These are phyloP conservation scores for Garrulus glandarius DNA, from an alignment of 2,797 vertebrate species.

Conservation along the genomic window DNA sequence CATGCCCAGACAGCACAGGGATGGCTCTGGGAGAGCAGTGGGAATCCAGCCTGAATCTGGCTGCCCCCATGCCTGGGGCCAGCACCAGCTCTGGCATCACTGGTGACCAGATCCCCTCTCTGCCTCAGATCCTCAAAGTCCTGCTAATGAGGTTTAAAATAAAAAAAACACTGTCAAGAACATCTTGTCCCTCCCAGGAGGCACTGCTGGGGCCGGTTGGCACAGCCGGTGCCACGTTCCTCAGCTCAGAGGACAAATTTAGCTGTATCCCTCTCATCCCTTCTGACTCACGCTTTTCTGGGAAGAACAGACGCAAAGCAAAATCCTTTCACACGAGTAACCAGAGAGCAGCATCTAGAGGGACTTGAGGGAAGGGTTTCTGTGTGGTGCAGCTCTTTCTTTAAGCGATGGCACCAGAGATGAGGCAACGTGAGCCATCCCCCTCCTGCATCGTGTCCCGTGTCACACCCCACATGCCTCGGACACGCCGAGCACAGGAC, in stretches of 20 bases:
- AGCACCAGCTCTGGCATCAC: neutral
- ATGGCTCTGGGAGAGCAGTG: neutral
- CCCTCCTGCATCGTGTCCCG: neutral
- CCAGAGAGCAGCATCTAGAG: constrained; percentile 40
- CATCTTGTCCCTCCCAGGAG: neutral
- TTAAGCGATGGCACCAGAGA: neutral
- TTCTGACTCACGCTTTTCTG: constrained; percentile 32
- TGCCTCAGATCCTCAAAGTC: neutral
- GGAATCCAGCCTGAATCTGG: neutral
- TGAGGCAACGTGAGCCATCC: neutral
- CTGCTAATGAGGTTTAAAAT: neutral
- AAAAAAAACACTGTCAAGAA: neutral
- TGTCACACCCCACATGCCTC: neutral
- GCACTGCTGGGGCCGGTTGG: neutral
- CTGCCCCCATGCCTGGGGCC: neutral
- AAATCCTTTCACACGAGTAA: neutral
- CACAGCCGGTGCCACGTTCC: neutral
- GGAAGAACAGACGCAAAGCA: constrained; percentile 20
- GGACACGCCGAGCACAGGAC: neutral
- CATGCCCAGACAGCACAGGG: neutral
- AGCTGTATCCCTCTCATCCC: neutral
- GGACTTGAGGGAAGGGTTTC: neutral
- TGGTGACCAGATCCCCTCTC: neutral
- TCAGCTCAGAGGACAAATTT: constrained; percentile 27
- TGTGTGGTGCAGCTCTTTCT: neutral